These are phyloP conservation scores for Aphelocoma californica DNA, from an alignment of 2,797 vertebrate species.

Conservation along the genomic window DNA sequence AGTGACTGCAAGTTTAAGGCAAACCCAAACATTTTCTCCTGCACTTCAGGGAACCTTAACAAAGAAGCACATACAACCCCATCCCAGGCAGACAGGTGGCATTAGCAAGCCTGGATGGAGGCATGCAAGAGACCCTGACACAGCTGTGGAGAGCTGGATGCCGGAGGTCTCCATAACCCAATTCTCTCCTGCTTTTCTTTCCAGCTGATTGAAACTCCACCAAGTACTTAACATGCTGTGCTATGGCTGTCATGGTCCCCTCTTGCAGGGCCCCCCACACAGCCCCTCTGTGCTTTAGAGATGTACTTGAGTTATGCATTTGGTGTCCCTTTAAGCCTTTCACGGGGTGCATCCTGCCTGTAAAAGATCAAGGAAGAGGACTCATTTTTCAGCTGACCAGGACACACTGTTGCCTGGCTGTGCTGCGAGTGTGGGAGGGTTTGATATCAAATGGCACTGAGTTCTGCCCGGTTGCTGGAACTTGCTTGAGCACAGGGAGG, in stretches of 20 bases:
- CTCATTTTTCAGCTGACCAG: neutral
- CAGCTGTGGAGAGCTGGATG: accelerated
- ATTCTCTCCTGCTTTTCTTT: neutral
- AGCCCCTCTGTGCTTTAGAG: neutral
- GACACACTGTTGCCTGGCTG: accelerated
- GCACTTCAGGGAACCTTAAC: neutral
- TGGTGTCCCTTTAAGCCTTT: neutral
- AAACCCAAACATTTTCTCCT: neutral
- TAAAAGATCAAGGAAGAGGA: neutral
- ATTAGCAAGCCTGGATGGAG: neutral
- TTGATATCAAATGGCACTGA: neutral
- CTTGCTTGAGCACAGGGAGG: accelerated
- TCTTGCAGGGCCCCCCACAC: accelerated
- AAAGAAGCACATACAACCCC: accelerated
- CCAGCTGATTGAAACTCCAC: neutral
- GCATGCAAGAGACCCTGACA: neutral
- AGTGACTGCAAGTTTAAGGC: neutral
- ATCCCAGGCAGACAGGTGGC: neutral
- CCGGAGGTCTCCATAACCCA: accelerated
- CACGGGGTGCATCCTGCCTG: neutral
- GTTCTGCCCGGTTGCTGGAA: accelerated
- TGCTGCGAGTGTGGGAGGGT: neutral
- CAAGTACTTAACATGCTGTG: accelerated
- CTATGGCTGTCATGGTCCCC: accelerated
- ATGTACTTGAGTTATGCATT: accelerated